Conservation (phyloP, 1,140 invertebrate genomes). For the Trachymyrmex cornetzi region DNA sequence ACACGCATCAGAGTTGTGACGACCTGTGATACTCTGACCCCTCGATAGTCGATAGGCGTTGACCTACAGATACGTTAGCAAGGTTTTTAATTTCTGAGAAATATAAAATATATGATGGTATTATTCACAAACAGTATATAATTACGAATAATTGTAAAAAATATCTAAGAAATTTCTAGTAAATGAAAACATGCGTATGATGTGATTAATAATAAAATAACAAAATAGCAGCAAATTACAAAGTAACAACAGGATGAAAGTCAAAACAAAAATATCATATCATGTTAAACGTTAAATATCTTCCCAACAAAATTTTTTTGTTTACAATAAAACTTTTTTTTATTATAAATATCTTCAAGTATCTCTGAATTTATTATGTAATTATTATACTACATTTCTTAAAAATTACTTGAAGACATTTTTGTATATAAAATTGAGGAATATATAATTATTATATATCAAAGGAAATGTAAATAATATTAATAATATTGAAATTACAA, state of each 20-base stretch:
- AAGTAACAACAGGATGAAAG: background rate
- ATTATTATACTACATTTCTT: background rate
- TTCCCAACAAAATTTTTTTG: background rate
- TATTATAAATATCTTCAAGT: constrained; percentile 1
- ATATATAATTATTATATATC: background rate
- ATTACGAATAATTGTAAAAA: constrained; percentile 28
- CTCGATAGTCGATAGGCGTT: constrained; percentile 78
- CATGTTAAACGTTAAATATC: background rate
- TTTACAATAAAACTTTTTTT: background rate
- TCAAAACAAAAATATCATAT: background rate
- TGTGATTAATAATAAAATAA: background rate
- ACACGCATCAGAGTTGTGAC: constrained; percentile 53
- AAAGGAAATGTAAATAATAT: background rate
- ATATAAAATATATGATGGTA: constrained; percentile 45
- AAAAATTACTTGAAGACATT: background rate
- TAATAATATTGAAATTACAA: background rate
- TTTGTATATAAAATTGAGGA: background rate
- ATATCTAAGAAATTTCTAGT: background rate
- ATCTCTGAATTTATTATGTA: background rate
- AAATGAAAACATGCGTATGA: background rate
- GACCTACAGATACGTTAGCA: constrained; percentile 73
- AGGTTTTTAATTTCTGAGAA: constrained; percentile 67
- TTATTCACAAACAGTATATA: constrained; percentile 12
- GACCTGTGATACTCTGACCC: constrained; percentile 75
- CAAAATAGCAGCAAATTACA: background rate